Evolutionary conservation across 2,888 invertebrate species (phyloP), one percentile per base, ranked within the genome.

Genomic region (Lydus trimaculatus): DNA sequence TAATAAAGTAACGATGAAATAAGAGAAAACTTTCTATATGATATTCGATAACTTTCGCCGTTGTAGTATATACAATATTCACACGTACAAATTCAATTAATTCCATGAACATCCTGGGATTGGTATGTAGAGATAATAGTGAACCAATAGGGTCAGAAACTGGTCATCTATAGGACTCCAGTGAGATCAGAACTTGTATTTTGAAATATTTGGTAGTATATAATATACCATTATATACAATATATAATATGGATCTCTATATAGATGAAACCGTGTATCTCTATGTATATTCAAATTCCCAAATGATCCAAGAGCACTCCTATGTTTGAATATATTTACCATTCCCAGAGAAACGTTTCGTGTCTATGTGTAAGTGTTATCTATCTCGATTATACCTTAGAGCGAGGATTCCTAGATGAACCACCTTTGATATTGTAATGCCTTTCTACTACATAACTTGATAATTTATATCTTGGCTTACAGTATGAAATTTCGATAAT

Each of bases 361-460:
- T 17, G 20, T 60, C 11, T 61, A 39, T 39, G 61, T 61, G 61
- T 39, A 11, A 23, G 39, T 36, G 39, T 61, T 61, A 39, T 36
- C 61, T 61, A 17, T 61, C 8, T 61, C 23, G 20, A n/a, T 81
- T 82, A 80, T 80, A 81, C 82, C 81, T 83, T 80, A 81, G 79
- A 79, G 78, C 80, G 78, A 76, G 76, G 82, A 82, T 82, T 83
- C 81, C 78, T 80, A 81, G 83, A 83, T 83, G 82, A 81, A 82
- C 79, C 81, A 80, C 84, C 84, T 84, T 84, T 84, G 84, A 84
- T 84, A 84, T 84, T 84, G 82, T 83, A 84, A 84, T 84, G 82
- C 81, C 80, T 82, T 82, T 79, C 78, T 80, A 80, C 80, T 13
- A 36, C 28, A 28, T 81, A 80, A 81, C 79, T 82, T 82, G 78